Conservation (phyloP, 2,797 vertebrate species). For the Urocyon cinereoargenteus region DNA sequence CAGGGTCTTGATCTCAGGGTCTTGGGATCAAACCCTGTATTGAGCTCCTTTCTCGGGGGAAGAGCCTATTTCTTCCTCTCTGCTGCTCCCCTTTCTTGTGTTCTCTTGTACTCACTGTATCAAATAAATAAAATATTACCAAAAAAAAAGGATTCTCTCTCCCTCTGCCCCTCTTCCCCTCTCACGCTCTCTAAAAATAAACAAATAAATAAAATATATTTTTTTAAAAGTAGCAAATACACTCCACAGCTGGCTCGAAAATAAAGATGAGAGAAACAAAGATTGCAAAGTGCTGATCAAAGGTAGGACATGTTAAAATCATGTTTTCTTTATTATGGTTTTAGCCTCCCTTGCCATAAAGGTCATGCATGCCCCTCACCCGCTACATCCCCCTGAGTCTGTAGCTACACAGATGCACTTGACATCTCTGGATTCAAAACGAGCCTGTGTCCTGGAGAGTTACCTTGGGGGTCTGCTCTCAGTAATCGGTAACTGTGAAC, state of each 20-base stretch:
- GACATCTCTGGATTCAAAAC: neutral
- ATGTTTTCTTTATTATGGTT: neutral
- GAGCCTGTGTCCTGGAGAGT: neutral
- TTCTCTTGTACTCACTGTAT: too few species aligned
- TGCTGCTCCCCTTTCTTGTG: too few species aligned
- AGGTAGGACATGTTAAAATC: neutral
- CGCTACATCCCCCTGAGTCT: neutral
- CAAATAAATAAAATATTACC: too few species aligned
- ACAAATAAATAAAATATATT: neutral
- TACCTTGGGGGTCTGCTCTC: neutral
- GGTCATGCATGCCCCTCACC: too few species aligned
- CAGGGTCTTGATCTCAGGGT: too few species aligned
- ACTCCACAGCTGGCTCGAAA: neutral
- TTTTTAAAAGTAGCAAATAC: neutral
- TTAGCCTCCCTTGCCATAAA: neutral
- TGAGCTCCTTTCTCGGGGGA: too few species aligned
- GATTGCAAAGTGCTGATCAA: neutral
- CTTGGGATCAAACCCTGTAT: too few species aligned
- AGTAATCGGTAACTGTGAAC: slow-evolving; percentile 24
- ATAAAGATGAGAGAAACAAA: neutral
- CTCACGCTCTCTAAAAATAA: neutral
- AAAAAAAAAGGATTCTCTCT: neutral
- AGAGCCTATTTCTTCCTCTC: too few species aligned
- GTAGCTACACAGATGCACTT: neutral
- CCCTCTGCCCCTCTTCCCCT: neutral